Conservation (phyloP, 2,113 vertebrate genomes). For the Actenoides lindsayi region DNA sequence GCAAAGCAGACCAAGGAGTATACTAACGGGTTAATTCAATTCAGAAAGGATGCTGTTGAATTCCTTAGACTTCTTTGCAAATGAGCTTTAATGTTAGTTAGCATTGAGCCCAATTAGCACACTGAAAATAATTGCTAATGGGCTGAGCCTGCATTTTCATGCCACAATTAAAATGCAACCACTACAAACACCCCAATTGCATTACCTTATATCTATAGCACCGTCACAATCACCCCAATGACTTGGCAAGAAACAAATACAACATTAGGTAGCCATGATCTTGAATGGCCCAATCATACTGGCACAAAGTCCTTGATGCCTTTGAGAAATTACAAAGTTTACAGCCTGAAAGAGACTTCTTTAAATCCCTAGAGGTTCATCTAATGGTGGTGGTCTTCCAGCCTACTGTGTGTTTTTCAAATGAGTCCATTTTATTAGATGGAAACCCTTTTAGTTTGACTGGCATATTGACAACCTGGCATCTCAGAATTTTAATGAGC, state of each 20-base stretch:
- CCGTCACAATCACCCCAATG: rapidly evolving
- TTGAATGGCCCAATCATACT: rapidly evolving
- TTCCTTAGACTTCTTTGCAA: not conserved
- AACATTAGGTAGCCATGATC: not conserved
- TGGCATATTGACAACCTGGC: slow-evolving; percentile 4
- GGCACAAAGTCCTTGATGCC: not conserved
- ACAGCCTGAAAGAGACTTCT: not conserved
- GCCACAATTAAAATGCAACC: not conserved
- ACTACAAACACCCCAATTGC: not conserved
- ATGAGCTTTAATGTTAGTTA: not conserved
- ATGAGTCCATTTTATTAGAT: not conserved
- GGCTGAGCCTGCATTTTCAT: not conserved
- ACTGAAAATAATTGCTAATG: not conserved
- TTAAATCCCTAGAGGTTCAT: not conserved
- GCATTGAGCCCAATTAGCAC: not conserved
- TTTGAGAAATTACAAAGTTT: not conserved
- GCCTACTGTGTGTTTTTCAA: not conserved
- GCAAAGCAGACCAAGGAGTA: not conserved
- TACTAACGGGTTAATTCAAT: not conserved
- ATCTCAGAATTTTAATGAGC: not conserved
- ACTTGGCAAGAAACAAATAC: not conserved
- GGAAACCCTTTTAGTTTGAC: not conserved
- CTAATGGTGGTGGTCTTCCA: rapidly evolving
- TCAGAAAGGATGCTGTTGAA: not conserved
- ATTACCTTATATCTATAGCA: not conserved